Evolutionary conservation across 2,888 invertebrate genomes (phyloP).

Genomic region (Nezara viridula): DNA sequence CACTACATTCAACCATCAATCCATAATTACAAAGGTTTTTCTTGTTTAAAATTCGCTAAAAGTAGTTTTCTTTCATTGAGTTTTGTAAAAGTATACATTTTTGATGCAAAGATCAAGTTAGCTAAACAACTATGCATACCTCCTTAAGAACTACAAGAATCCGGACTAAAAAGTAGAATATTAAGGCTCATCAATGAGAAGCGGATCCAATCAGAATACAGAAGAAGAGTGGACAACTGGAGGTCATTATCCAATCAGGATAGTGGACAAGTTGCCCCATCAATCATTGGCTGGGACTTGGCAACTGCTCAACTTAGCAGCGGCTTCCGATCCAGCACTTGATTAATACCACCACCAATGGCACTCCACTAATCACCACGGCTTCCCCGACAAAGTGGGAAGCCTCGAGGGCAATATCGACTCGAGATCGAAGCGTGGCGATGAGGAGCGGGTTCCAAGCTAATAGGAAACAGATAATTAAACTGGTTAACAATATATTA

Average conservation of each 20-base stretch:
- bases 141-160: too few species aligned
- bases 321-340: slow-evolving; percentile 3
- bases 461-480: too few species aligned
- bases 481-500: too few species aligned
- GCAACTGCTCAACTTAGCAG: slow-evolving; percentile 36
- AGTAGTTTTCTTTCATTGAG: too few species aligned
- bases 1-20: too few species aligned
- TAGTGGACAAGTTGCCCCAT: slow-evolving; percentile 26
- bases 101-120: too few species aligned
- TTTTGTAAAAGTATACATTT: too few species aligned
- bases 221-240: background rate
- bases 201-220: background rate
- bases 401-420: background rate
- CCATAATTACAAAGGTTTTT: too few species aligned
- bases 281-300: background rate
- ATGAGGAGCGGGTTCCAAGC: background rate
- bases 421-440: background rate
- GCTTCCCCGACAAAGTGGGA: background rate
- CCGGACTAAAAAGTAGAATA: too few species aligned
- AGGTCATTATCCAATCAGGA: background rate
- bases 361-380: background rate
- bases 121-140: too few species aligned
- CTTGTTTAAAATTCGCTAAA: too few species aligned
- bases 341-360: background rate
- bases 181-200: background rate